Evolutionary conservation across 2,888 invertebrate genomes (phyloP).

Genomic region (Dysmachus trigonus): DNA sequence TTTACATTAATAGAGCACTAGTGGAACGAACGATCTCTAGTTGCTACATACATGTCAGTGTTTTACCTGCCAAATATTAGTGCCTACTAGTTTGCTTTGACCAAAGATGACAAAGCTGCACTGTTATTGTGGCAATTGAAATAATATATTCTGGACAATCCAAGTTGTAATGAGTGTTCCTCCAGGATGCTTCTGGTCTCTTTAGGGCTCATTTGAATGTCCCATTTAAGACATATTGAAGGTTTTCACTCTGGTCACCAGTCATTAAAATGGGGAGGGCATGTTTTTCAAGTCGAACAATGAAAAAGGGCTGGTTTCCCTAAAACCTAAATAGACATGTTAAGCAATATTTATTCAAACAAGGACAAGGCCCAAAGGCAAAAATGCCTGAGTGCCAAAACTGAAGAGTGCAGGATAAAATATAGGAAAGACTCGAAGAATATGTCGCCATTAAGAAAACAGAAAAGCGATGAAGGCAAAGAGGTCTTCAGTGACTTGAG

Average conservation of each 20-base stretch:
- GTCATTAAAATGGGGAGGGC: background rate
- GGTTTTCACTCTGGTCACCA: background rate
- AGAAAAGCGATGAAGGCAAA: conserved; percentile 35
- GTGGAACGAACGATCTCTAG: background rate
- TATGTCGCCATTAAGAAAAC: conserved; percentile 20
- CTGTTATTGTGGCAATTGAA: background rate
- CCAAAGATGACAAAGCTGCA: background rate
- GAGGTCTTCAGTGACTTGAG: conserved; percentile 52
- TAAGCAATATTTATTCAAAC: background rate
- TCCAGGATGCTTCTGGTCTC: background rate
- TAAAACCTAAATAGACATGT: background rate
- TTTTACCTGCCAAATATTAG: background rate
- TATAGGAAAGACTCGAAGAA: background rate
- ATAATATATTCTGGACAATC: background rate
- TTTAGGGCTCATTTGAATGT: background rate
- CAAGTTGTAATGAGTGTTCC: background rate
- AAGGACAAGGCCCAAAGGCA: background rate
- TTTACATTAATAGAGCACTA: background rate
- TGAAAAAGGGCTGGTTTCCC: background rate
- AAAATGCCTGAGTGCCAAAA: background rate
- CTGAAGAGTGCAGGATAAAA: conserved; percentile 2
- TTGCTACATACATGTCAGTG: background rate
- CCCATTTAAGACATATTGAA: background rate
- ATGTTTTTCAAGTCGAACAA: background rate
- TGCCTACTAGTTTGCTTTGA: background rate